Base-by-base conservation (phyloP, 2,113 vertebrate species). In the Axis porcinus region DNA sequence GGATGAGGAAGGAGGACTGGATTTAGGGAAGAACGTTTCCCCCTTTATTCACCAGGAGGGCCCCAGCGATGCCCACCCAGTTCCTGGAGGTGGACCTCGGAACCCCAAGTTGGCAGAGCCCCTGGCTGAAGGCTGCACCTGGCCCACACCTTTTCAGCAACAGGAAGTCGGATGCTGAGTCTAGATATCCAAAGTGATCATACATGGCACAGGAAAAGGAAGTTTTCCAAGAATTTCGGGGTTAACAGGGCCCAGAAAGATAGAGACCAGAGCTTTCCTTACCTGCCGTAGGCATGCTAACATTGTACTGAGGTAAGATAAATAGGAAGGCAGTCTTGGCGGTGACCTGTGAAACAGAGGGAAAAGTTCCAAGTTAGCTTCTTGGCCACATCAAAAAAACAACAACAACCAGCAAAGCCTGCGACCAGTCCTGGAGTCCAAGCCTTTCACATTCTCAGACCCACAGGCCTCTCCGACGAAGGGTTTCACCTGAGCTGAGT, bases 301-400 rank as follows among this genome's bases (percentile, higher is more conserved):
- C 96, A 11, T 99, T 99, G 96, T 99, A 99, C 99, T 99, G 99
- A 98, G 99, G 99, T 99, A 99, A 99, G 98, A 99, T 99, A 98
- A 99, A 99, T 95, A 99, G 98, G 98, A 99, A 99, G 98, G 99
- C 99, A 96, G 99, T 99, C 99, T 99, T 99, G 95, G 99, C 99
- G 52, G 99, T 99, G 90, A 99, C 99, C 99, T 99, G 99, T 85
- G 98, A 98, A 96, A 98, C 55, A 98, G 95, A 98, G 16, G 23
- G 28, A 4, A 92, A 85, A 86, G 67, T 94, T 90, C 93, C 79
- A 33, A 50, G 92, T 98, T 83, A 97, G 74, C 43, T 94, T 97
- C 36, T 94, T 60, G 43, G 43, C 50, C 89, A 78, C 58, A 78
- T 82, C 28, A 47, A 86, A 94, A 96, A 58, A 89, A 86, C n/a